These are phyloP conservation scores for Phalacrocorax brasilianus DNA, from an alignment of 2,113 vertebrate species.

Conservation along the genomic window DNA sequence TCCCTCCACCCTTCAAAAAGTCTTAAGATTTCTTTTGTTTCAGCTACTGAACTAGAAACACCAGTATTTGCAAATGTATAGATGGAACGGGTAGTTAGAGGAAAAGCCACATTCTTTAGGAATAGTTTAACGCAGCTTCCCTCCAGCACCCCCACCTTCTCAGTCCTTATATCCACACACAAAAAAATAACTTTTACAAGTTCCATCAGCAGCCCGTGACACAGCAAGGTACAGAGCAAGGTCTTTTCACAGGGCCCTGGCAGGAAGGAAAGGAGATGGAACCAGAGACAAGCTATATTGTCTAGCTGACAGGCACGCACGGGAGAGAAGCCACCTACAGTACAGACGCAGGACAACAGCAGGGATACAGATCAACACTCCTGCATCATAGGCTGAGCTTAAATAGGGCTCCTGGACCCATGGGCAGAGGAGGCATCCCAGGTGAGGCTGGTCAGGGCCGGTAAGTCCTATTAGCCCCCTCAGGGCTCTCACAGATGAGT, in stretches of 20 bases:
- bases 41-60: neutral
- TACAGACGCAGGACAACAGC: rapidly evolving
- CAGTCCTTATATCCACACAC: neutral
- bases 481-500: neutral
- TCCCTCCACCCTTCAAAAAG: neutral
- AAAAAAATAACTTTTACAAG: neutral
- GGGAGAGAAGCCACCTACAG: neutral
- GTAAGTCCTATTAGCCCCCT: neutral
- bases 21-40: neutral
- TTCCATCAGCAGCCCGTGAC: neutral
- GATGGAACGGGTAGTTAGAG: neutral
- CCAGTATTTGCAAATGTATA: neutral
- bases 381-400: rapidly evolving
- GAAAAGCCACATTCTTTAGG: neutral
- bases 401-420: neutral
- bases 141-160: neutral
- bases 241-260: rapidly evolving
- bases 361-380: neutral
- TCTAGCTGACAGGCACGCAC: rapidly evolving
- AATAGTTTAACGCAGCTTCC: neutral
- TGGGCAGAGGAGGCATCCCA: neutral
- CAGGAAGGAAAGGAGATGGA: neutral
- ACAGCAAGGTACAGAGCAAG: neutral
- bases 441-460: neutral
- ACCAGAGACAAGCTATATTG: rapidly evolving